Evolutionary conservation across 2,113 vertebrate genomes (phyloP).

Genomic region (Heterotilapia buettikoferi): DNA sequence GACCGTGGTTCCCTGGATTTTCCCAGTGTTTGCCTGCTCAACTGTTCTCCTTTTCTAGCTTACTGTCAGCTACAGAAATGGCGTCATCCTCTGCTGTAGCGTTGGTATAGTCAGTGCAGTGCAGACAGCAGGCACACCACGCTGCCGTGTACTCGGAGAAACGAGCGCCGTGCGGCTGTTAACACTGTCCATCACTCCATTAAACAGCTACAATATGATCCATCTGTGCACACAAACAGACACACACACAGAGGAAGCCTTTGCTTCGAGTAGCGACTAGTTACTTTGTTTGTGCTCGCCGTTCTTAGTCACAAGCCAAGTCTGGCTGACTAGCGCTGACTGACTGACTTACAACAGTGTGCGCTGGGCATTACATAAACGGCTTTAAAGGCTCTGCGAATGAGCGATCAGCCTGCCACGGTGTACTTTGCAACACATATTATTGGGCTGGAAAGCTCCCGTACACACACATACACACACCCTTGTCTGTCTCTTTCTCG

Average conservation of each 20-base stretch:
- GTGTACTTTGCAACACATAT: slow-evolving; percentile 40
- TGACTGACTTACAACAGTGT: slow-evolving; percentile 8
- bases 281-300: slow-evolving; percentile 28
- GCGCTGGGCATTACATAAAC: slow-evolving; percentile 64
- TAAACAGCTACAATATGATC: background rate
- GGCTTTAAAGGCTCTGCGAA: slow-evolving; percentile 32
- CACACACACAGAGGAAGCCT: background rate
- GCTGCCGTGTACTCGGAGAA: slow-evolving; percentile 1
- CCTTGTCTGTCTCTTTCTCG: background rate
- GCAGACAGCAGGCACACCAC: slow-evolving; percentile 42
- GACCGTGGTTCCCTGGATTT: background rate
- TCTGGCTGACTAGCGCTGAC: background rate
- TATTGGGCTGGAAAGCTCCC: background rate
- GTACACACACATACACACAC: background rate
- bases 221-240: background rate
- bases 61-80: slow-evolving; percentile 72
- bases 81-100: slow-evolving; percentile 73
- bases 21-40: background rate
- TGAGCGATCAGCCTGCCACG: slow-evolving; percentile 31
- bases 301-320: slow-evolving; percentile 6
- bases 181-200: background rate
- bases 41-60: slow-evolving; percentile 19
- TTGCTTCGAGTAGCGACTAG: background rate
- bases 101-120: slow-evolving; percentile 47
- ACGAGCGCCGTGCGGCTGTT: background rate